Conservation (phyloP, 2,797 vertebrate species). For the Odontamblyopus lacepedii region DNA sequence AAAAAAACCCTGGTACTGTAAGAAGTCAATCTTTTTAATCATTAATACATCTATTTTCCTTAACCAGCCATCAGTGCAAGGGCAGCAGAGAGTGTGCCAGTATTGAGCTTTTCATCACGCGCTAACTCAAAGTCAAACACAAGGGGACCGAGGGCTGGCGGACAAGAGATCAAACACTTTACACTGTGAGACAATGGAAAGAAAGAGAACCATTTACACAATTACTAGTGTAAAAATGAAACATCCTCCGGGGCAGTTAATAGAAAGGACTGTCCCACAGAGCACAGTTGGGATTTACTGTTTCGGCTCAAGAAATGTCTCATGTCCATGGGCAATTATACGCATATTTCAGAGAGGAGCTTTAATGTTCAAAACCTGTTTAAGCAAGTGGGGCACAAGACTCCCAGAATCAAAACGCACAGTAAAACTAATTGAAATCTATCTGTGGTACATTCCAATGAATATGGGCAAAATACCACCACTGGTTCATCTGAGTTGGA, state of each 20-base stretch:
- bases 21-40: not conserved
- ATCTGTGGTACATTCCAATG: not conserved
- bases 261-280: constrained; percentile 26
- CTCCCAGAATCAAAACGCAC: not conserved
- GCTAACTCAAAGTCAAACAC: constrained; percentile 29
- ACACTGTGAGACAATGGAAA: constrained; percentile 34
- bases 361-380: constrained; percentile 40
- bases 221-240: constrained; percentile 38
- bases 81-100: not conserved
- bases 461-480: not conserved
- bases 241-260: constrained; percentile 29
- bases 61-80: not conserved
- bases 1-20: not conserved
- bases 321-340: constrained; percentile 33
- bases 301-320: constrained; percentile 29
- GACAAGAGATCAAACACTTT: constrained; percentile 41
- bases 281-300: constrained; percentile 12
- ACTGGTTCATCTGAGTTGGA: not conserved
- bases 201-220: constrained; percentile 31
- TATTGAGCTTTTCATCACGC: constrained; percentile 8
- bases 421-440: constrained; percentile 3
- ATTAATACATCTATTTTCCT: not conserved
- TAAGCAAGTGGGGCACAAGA: not conserved
- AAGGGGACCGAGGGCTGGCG: not conserved
- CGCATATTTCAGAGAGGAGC: constrained; percentile 20